phyloP scores from a whole-genome alignment of 2,113 vertebrate genomes.

The Microtus pennsylvanicus region DNA sequence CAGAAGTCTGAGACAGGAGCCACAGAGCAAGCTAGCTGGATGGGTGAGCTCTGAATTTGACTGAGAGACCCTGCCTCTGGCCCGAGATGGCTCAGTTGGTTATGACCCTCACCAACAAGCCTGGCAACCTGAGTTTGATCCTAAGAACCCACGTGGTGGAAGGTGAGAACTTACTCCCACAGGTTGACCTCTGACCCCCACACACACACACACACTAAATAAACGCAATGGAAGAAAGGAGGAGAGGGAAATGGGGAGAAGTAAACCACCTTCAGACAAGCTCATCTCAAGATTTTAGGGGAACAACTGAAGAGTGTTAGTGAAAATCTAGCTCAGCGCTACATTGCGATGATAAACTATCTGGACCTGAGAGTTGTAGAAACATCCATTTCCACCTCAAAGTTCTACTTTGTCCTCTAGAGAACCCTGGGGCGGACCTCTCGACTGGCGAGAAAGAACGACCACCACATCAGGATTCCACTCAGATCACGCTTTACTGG shows the following conservation, averaged over 20 bases:
- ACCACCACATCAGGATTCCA: no score
- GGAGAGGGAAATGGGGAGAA: no score
- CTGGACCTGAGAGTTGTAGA: not conserved
- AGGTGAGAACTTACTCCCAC: not conserved
- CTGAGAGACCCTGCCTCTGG: not conserved
- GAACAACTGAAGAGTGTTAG: not conserved
- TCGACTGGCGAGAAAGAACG: no score
- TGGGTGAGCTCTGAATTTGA: not conserved
- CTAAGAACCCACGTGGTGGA: not conserved
- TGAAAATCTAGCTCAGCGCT: slow-evolving; percentile 19
- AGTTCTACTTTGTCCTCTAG: slow-evolving; percentile 32
- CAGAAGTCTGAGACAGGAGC: not conserved
- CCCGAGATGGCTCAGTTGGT: not conserved
- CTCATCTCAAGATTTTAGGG: not conserved
- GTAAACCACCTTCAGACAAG: not conserved
- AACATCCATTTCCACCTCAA: slow-evolving; percentile 55
- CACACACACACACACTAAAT: no score
- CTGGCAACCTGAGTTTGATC: not conserved
- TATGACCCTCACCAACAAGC: not conserved
- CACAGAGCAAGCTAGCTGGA: not conserved
- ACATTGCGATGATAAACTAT: slow-evolving; percentile 34
- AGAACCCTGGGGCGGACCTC: not conserved
- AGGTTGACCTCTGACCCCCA: not conserved
- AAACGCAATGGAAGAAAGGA: not conserved
- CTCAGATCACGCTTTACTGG: no score